These are phyloP conservation scores for Manis crassicaudata DNA, from an alignment of 2,797 vertebrate species.

Conservation along the genomic window DNA sequence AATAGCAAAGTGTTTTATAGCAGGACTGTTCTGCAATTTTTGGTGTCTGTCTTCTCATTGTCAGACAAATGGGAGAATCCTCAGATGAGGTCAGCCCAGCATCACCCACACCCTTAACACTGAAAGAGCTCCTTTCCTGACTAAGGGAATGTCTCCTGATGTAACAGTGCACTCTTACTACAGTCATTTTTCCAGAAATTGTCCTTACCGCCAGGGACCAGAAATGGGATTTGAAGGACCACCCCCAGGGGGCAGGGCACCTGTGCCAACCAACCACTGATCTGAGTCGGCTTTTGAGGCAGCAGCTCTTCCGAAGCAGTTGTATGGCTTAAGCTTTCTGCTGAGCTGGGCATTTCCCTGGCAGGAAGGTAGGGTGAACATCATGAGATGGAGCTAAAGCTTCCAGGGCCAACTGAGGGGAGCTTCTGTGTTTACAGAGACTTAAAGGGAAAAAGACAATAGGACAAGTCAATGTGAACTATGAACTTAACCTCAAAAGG, in stretches of 20 bases:
- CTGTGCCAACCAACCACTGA: fast-evolving
- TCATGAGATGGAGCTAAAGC: background rate
- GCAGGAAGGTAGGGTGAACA: background rate
- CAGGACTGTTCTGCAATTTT: background rate
- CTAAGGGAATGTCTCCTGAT: background rate
- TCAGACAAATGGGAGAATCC: background rate
- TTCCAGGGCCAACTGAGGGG: background rate
- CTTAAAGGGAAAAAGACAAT: background rate
- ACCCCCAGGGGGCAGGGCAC: background rate
- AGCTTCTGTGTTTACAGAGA: background rate
- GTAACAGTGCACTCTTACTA: background rate
- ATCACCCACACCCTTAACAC: background rate
- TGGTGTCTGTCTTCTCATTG: background rate
- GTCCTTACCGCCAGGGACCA: background rate
- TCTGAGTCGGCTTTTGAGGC: background rate
- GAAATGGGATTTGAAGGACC: background rate
- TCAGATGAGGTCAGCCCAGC: background rate
- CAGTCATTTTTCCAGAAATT: background rate
- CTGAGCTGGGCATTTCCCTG: background rate
- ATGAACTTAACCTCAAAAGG: background rate
- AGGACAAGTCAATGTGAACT: background rate
- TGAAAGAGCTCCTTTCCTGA: background rate
- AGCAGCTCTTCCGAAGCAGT: background rate
- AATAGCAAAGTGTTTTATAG: background rate
- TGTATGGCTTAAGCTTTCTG: background rate